Evolutionary conservation across 2,797 vertebrate species (phyloP), one percentile per base, ranked within the genome.

Genomic region (Triplophysa yarkandensis): DNA sequence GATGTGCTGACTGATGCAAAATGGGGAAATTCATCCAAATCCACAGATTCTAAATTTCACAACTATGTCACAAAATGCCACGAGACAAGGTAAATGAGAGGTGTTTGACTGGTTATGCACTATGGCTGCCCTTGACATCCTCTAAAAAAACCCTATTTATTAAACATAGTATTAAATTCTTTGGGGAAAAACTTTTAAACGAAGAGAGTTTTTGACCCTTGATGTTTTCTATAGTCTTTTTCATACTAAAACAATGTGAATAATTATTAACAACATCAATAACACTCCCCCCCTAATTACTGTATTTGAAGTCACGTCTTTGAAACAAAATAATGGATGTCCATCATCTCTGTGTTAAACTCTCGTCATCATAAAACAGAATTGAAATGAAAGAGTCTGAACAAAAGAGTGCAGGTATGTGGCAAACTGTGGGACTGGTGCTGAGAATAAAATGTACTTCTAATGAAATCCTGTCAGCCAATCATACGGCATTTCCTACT

Each of bases 381-480:
- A 46, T 69, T 75, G 52, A 64, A 81, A 67, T 76, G 50, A 77
- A 54, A 79, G 55, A 62, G 32, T 66, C 7, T 44, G 68, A 68
- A 80, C 78, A 82, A 80, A 81, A 74, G 62, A 70, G 30, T 41
- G 36, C 48, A 74, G 73, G 66, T 74, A 77, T 78, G 68, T 71
- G 70, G 64, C 55, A 39, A 58, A 80, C 25, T 36, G 57, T 32
- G 21, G 43, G 67, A 74, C 52, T 69, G 77, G 71, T 68, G 75
- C 34, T 5, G 44, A 62, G 68, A 48, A 77, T 67, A 68, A 82
- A 81, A 76, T 85, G 71, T 79, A 79, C 64, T 83, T 83, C 80
- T 78, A 83, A 87, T 87, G 83, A 83, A 84, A 84, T 82, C 71
- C 80, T 66, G 71, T 72, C 69, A 82, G 60, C 72, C 73, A 82